Base-by-base conservation (phyloP, 2,888 invertebrate genomes). In the Thysanoteuthis rhombus region DNA sequence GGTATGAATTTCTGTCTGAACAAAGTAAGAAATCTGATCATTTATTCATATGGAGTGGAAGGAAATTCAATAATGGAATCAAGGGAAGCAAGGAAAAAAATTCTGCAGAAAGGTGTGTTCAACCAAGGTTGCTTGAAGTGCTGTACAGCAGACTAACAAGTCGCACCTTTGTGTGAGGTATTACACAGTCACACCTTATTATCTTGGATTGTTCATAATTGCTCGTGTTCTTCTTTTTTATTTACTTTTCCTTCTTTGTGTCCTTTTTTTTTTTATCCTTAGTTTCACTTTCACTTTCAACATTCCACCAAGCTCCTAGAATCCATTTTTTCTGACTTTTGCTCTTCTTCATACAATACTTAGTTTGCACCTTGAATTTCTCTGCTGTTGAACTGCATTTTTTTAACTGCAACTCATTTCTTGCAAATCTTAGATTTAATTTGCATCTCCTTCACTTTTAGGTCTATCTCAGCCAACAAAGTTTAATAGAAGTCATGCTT, bases 21-120 rank as follows among this genome's bases (percentile, higher is more conserved):
- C n/a, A n/a, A 75, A n/a, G n/a, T 75, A 75, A 75, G 75, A n/a
- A 75, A 75, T 75, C n/a, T 75, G n/a, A 75, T 75, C 75, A 75
- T 75, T 75, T 75, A 75, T 75, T 75, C 16, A n/a, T 75, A 75
- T 75, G 12, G 75, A 75, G 19, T 75, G 75, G 36, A 75, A 75
- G 19, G n/a, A 36, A 75, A 75, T 75, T 75, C 75, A 75, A 19
- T 75, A 75, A 75, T 75, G 5, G n/a, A 75, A 75, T 75, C 75
- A 75, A 75, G 10, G 4, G 36, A 75, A 75, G 36, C 12, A 75
- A 75, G 36, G n/a, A 16, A 75, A 75, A n/a, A 36, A 75, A 75
- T 75, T 75, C 75, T n/a, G 19, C 75, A 75, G 75, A 16, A 75
- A 75, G 75, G 75, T 75, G 75, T 75, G 75, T 75, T 75, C 75